Base-by-base conservation (phyloP, 2,113 vertebrate genomes). In the Bujurquina vittata region DNA sequence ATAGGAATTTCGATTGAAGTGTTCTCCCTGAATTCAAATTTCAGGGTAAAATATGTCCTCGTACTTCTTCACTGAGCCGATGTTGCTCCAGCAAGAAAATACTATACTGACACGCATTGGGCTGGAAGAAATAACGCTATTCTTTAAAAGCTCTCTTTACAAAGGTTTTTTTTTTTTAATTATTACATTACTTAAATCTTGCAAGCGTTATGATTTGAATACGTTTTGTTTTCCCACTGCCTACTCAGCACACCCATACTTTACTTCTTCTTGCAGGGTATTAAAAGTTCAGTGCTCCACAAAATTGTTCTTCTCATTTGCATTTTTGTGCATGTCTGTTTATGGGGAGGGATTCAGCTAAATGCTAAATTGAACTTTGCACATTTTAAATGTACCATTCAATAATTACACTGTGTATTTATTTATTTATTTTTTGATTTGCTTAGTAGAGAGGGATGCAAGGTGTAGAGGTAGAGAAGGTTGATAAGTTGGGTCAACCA, bases 1-100 rank as follows among this genome's bases (percentile, higher is more conserved):
- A 52, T 31, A 72, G 3, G 12, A 31, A n/a, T n/a, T 1, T 72
- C 20, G 3, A 31, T 72, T 52, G 52, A 52, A 69, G 65, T 7
- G 17, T 8, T 11, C 43, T 31, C 17, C 46, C 46, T 72, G 46
- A 72, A 20, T 26, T 52, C 46, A 1, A n/a, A 14, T 10, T 49
- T 72, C 23, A 20, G 43, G 43, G 18, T 20, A 18, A 10, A 31
- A 20, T 29, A 20, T 26, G 11, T 1, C 12, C 0, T 9, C 0
- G 0, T 0, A 10, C 0, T 1, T 4, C 17, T 0, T 52, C 43
- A 4, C 26, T 1, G 1, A 72, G 43, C 65, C 23, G 46, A 72
- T 26, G 26, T 31, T 72, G 26, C 43, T 12, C 26, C 11, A 72
- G 26, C 10, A 72, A 18, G 26, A 52, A 14, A 31, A 49, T 0